Conservation (phyloP, 2,888 invertebrate genomes). For the Dioctria linearis region DNA sequence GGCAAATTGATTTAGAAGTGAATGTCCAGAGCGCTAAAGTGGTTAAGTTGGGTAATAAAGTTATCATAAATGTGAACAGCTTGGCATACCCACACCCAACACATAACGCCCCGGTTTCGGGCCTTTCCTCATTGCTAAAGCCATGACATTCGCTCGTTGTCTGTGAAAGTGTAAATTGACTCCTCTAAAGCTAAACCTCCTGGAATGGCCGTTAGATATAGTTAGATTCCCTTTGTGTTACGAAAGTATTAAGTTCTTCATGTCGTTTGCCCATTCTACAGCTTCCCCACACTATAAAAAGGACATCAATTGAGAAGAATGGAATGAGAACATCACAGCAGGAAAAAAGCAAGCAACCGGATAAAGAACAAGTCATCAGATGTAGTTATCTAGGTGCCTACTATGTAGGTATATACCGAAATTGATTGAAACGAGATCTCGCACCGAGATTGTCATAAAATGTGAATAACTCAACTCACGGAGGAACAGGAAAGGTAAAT, state of each 20-base stretch:
- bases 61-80: constrained; percentile 37
- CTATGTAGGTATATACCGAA: constrained; percentile 16
- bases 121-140: neutral
- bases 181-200: neutral
- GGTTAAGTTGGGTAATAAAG: constrained; percentile 38
- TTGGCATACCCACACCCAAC: neutral
- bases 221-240: constrained; percentile 8
- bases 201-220: neutral
- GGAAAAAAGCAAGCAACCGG: constrained; percentile 6
- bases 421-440: constrained; percentile 52
- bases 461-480: constrained; percentile 24
- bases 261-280: neutral
- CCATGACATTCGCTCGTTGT: neutral
- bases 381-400: constrained; percentile 11
- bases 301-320: neutral
- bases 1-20: constrained; percentile 41
- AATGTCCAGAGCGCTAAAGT: constrained; percentile 5
- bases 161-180: too few species aligned
- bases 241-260: neutral
- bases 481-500: constrained; percentile 7
- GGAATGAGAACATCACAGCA: neutral
- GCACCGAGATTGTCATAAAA: constrained; percentile 37
- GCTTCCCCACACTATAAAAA: constrained; percentile 9
- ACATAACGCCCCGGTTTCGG: too few species aligned
- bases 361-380: constrained; percentile 21